Evolutionary conservation across 1,140 invertebrate species (phyloP), one percentile per base, ranked within the genome.

Genomic region (Brachionus plicatilis): DNA sequence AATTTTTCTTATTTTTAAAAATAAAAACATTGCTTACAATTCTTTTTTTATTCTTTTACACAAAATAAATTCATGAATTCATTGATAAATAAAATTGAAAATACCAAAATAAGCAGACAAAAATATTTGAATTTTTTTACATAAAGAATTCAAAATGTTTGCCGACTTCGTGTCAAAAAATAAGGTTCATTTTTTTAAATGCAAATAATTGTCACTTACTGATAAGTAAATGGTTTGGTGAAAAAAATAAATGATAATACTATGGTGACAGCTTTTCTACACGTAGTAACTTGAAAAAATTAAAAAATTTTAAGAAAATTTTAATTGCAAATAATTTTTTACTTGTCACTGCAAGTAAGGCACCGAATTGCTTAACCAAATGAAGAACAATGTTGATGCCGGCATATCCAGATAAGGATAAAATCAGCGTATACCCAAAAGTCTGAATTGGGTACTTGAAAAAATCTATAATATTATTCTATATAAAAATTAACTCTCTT

Each of bases 241-340:
- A 98, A 98, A 86, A 97, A 93, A 56, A 97, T 85, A 90, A 98
- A 98, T 1, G 96, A 97, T 84, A 97, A 91, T 45, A 95, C 90
- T 70, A 98, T 97, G 0, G 96, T 95, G 1, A 97, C 91, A 29
- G 95, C 95, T 90, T 98, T 97, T 68, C 96, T 90, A 86, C 89
- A 91, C 37, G 91, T 92, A 37, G 91, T 92, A 9, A 92, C 89
- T 90, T 37, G 11, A 45, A 84, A 68, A 14, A 37, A 9, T 11
- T 72, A 20, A 37, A 37, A 5, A 37, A 7, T 37, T 37, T 6
- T 6, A 95, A 97, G 1, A 95, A 95, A 8, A 96, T 14, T 37
- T 27, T 20, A 53, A 24, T 88, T 37, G 6, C 1, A 37, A 37
- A 37, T 2, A 37, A 6, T 37, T 37, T 37, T 37, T 37, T 91